A percentile compares a stretch with the other conserved stretches of the same genome.
These are phyloP conservation scores for Zoanthus gigantus DNA, from an alignment of 92 coral and sea anemone genomes.

Conservation along the genomic window DNA sequence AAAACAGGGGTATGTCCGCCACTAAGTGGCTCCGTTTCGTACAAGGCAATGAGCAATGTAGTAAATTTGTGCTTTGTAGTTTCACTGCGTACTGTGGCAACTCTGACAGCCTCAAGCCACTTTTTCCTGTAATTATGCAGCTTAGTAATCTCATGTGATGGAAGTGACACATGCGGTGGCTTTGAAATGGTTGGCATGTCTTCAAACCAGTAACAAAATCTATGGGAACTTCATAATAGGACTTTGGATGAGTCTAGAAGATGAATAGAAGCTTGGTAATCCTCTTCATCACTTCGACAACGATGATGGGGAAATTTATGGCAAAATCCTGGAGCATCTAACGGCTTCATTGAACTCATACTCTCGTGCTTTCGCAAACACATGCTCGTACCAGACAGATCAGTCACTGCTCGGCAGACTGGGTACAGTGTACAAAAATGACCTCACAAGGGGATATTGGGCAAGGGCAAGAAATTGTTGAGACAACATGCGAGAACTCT, in stretches of 20 bases:
- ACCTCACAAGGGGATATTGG: too few species aligned
- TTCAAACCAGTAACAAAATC: too few species aligned
- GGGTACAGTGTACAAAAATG: too few species aligned
- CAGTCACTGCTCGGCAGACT: too few species aligned
- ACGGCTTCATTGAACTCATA: conserved; percentile 52
- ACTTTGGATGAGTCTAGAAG: conserved; percentile 42
- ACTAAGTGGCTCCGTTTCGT: conserved; percentile 56
- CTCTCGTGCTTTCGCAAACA: conserved; percentile 64
- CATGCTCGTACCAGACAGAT: conserved; percentile 20
- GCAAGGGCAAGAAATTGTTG: too few species aligned
- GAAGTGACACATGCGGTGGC: too few species aligned
- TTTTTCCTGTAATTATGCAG: too few species aligned
- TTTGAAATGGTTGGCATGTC: too few species aligned
- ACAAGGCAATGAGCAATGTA: conserved; percentile 59
- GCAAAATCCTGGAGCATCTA: conserved; percentile 56
- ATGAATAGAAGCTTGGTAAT: conserved; percentile 56
- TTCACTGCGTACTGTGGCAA: conserved; percentile 49
- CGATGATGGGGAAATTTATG: conserved; percentile 53
- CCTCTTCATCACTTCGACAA: conserved; percentile 59
- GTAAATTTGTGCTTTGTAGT: conserved; percentile 61
- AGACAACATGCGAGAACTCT: too few species aligned
- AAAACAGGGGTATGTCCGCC: conserved; percentile 46
- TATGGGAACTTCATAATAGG: conserved; percentile 20
- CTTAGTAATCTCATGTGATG: too few species aligned
- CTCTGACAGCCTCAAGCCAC: too few species aligned